Evolutionary conservation across 1,140 invertebrate genomes (phyloP), one percentile per base, ranked within the genome.

Genomic region (Pentalonia nigronervosa): DNA sequence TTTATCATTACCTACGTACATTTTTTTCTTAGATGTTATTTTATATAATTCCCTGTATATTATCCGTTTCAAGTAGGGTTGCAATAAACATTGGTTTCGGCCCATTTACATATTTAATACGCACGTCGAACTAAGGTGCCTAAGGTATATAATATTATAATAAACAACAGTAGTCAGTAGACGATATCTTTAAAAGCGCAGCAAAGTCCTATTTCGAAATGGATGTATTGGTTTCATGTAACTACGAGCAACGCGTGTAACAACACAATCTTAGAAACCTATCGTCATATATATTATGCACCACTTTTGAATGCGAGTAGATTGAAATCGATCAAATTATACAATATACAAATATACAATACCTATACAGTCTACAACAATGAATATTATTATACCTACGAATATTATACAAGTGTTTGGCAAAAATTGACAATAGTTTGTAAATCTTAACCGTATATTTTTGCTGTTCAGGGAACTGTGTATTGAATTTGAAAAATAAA

Each of bases 201-300:
- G 30, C 45, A 34, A 88, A 88, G 47, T 53, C 87, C 20, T 53
- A 23, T 34, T 48, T 45, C 47, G 41, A 90, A 90, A 90, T 90
- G 50, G 89, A 60, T 45, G 53, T 90, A 45, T 90, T 67, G 53
- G 50, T 36, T 90, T 67, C 34, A 0, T 60, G 89, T 90, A 60
- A 90, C 89, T 45, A 90, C 25, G 56, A 90, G 89, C 89, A 90
- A 90, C 89, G 89, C 53, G 36, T 45, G 50, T 67, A 90, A 90
- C 89, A 90, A 90, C 89, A 90, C 48, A 90, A 90, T 90, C 88
- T 90, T 90, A 90, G 6, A 34, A 23, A 14, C 45, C 1, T 25
- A 21, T 53, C 89, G 34, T 41, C 60, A 7, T 76, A 76, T 30
- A 8, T 76, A 88, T 34, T 17, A 50, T 47, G n/a, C 7, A 21